A percentile compares a stretch with the other conserved stretches of the same genome.
Evolutionary conservation across 2,113 vertebrate species (phyloP).

Genomic region (Amphilophus citrinellus): DNA sequence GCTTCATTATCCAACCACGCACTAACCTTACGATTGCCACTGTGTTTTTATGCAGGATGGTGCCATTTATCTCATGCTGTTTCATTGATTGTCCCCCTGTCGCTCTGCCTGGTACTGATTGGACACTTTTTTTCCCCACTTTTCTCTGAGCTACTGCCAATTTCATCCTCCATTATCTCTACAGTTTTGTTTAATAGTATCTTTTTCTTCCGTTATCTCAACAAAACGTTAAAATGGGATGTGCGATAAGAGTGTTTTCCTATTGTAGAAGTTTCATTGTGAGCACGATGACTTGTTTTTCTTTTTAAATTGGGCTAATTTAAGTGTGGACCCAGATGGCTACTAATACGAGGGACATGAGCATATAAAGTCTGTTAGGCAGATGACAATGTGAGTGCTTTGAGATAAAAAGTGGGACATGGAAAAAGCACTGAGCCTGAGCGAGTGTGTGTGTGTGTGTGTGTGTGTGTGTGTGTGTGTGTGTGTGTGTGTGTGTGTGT

Average conservation of each 20-base stretch:
- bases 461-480: neutral
- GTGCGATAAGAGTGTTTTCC: neutral
- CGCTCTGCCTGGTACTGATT: conserved; percentile 28
- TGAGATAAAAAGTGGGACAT: conserved; percentile 38
- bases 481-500: neutral
- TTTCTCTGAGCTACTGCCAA: conserved; percentile 25
- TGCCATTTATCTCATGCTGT: conserved; percentile 42
- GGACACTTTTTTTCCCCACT: conserved; percentile 34
- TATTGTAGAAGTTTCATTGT: conserved; percentile 36
- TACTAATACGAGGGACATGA: conserved; percentile 16
- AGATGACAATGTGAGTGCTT: conserved; percentile 44
- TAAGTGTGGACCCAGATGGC: conserved; percentile 36
- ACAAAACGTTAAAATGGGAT: neutral
- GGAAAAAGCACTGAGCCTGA: neutral
- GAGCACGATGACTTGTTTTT: conserved; percentile 26
- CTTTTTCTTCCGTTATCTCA: neutral
- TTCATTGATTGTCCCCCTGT: conserved; percentile 42
- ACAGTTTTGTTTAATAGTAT: conserved; percentile 1
- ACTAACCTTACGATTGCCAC: neutral
- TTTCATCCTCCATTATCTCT: conserved; percentile 20
- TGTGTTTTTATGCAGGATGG: neutral
- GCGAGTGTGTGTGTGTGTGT: neutral
- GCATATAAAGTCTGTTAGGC: conserved; percentile 11
- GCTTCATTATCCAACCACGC: conserved; percentile 18
- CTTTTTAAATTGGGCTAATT: conserved; percentile 34